Conservation (phyloP, 2,888 invertebrate species). For the Chorisops tibialis region DNA sequence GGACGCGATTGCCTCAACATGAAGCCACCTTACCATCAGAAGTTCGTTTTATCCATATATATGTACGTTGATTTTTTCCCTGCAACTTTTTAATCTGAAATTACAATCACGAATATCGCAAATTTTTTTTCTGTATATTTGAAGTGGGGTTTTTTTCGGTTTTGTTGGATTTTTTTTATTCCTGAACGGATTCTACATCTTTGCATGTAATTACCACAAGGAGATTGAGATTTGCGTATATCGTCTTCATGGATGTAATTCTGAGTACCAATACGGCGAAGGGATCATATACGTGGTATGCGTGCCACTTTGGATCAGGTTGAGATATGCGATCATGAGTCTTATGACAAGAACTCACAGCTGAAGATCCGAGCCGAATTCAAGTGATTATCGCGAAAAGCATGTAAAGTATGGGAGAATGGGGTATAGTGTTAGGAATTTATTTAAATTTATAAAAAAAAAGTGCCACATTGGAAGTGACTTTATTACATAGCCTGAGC, state of each 20-base stretch:
- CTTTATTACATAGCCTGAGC: too few relatives aligned
- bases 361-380: neutral
- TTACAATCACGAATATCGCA: conserved; percentile 31
- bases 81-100: conserved; percentile 27
- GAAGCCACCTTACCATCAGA: conserved; percentile 18
- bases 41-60: conserved; percentile 7
- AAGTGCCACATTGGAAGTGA: too few relatives aligned
- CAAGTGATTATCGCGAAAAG: too few relatives aligned
- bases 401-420: too few relatives aligned
- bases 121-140: neutral
- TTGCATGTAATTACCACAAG: conserved; percentile 26
- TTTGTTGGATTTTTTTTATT: neutral
- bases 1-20: conserved; percentile 26
- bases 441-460: too few relatives aligned
- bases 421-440: too few relatives aligned
- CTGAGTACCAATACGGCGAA: conserved; percentile 2
- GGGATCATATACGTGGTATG: too few relatives aligned
- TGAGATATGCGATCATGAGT: conserved; percentile 27
- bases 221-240: conserved; percentile 26
- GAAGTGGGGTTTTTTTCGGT: conserved; percentile 8
- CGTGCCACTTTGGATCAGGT: conserved; percentile 15
- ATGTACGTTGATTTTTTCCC: too few relatives aligned
- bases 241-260: conserved; percentile 12
- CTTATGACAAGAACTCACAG: conserved; percentile 26
- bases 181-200: neutral